A percentile compares a stretch with the other conserved stretches of the same genome.
These are phyloP conservation scores for Coregonus clupeaformis DNA, from an alignment of 2,113 vertebrate species.

Conservation along the genomic window DNA sequence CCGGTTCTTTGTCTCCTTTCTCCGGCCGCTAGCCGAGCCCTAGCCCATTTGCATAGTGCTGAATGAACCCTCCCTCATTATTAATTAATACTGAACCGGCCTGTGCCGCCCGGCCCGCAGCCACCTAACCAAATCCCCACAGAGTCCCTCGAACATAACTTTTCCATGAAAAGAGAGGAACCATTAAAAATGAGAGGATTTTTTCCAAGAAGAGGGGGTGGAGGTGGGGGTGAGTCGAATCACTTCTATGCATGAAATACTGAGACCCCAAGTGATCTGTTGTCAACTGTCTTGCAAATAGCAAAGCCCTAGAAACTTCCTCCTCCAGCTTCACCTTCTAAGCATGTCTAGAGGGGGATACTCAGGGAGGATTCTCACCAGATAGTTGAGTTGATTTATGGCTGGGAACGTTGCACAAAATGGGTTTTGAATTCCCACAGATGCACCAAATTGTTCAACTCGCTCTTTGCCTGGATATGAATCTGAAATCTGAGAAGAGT, in stretches of 20 bases:
- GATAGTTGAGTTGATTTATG: conserved; percentile 59
- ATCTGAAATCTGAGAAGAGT: conserved; percentile 22
- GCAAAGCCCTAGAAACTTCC: conserved; percentile 55
- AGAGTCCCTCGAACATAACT: conserved; percentile 73
- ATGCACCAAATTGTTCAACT: conserved; percentile 51
- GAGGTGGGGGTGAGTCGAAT: conserved; percentile 39
- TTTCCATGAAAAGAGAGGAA: conserved; percentile 72
- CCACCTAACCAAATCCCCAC: conserved; percentile 72
- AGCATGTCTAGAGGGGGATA: conserved; percentile 34
- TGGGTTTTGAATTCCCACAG: conserved; percentile 53
- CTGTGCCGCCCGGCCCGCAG: conserved; percentile 31
- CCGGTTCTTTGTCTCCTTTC: conserved; percentile 72
- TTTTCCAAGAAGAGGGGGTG: conserved; percentile 28
- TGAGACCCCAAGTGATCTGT: conserved; percentile 51
- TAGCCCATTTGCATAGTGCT: conserved; percentile 72
- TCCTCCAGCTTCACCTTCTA: conserved; percentile 48
- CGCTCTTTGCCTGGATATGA: conserved; percentile 37
- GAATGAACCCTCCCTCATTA: conserved; percentile 72
- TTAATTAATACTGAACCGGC: conserved; percentile 78
- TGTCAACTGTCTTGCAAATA: conserved; percentile 51
- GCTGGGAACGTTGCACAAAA: conserved; percentile 38
- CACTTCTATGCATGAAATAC: conserved; percentile 34
- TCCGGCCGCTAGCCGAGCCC: conserved; percentile 65
- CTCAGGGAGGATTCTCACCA: conserved; percentile 53
- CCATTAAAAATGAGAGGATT: conserved; percentile 65